phyloP scores from a whole-genome alignment of 2,888 invertebrate species.

The Chymomyza amoena region DNA sequence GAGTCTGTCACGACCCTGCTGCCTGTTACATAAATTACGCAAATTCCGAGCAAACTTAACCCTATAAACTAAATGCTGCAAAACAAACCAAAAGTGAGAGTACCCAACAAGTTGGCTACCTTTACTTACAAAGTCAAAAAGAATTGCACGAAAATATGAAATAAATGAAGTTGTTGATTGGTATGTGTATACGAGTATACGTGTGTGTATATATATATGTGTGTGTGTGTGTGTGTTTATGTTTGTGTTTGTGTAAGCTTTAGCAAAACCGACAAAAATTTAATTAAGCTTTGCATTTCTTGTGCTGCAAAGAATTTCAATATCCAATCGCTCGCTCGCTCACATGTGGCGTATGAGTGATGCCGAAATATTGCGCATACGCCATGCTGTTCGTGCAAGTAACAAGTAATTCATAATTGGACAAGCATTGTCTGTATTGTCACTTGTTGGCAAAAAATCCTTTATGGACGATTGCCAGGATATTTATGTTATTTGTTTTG shows the following conservation, averaged over 20 bases:
- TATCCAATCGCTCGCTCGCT: not conserved
- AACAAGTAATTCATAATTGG: not conserved
- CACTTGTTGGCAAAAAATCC: too few relatives aligned
- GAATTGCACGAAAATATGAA: slow-evolving; percentile 1
- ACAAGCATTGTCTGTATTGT: not conserved
- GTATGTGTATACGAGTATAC: not conserved
- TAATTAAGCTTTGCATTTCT: slow-evolving; percentile 4
- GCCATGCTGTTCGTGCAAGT: not conserved
- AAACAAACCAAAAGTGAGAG: not conserved
- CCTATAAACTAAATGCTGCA: too few relatives aligned
- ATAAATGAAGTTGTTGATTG: not conserved
- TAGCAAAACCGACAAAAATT: not conserved
- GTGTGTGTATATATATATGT: slow-evolving; percentile 1
- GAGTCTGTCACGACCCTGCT: too few relatives aligned
- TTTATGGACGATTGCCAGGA: too few relatives aligned
- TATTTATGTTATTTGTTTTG: too few relatives aligned
- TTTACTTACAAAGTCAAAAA: not conserved
- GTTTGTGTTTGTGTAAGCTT: not conserved
- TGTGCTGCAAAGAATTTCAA: slow-evolving; percentile 1
- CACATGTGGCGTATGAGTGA: not conserved
- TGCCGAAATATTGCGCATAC: not conserved
- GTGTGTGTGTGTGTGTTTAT: not conserved
- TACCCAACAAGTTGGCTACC: not conserved
- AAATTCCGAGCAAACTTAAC: too few relatives aligned
- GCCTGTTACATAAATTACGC: too few relatives aligned